These are phyloP conservation scores for Clarias pachynema DNA, from an alignment of 2,797 vertebrate species.

Conservation along the genomic window DNA sequence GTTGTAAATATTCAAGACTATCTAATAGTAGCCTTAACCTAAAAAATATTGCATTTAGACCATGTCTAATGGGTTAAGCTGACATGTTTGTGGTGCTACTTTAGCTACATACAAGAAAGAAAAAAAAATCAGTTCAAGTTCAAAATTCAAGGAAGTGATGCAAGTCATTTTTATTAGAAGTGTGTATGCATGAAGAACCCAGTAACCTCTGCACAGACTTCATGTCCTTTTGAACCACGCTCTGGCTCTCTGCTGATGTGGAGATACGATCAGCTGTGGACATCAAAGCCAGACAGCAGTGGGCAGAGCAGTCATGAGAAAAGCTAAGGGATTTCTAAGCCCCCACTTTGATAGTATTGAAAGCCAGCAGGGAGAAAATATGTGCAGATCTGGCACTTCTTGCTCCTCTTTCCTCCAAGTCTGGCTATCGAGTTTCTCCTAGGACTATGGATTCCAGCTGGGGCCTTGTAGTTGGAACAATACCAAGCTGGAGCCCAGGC, in stretches of 20 bases:
- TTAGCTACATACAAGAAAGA: not conserved
- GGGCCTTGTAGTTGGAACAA: constrained; percentile 37
- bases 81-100: not conserved
- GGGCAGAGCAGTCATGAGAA: constrained; percentile 52
- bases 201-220: constrained; percentile 64
- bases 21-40: not conserved
- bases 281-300: constrained; percentile 53
- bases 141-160: constrained; percentile 6
- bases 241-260: constrained; percentile 45
- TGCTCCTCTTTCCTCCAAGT: constrained; percentile 40
- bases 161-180: constrained; percentile 21
- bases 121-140: not conserved
- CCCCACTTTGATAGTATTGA: constrained; percentile 49
- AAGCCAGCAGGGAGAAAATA: constrained; percentile 43
- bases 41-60: not conserved
- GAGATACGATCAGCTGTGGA: constrained; percentile 45
- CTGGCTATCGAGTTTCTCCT: constrained; percentile 54
- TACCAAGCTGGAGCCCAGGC: constrained; percentile 43
- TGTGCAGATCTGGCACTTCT: constrained; percentile 51
- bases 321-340: constrained; percentile 50
- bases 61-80: not conserved
- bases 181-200: constrained; percentile 65
- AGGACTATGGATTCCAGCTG: constrained; percentile 53
- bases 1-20: not conserved
- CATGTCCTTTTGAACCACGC: constrained; percentile 56